phyloP scores from a whole-genome alignment of 1,140 invertebrate genomes.

The Venustaconcha ellipsiformis region DNA sequence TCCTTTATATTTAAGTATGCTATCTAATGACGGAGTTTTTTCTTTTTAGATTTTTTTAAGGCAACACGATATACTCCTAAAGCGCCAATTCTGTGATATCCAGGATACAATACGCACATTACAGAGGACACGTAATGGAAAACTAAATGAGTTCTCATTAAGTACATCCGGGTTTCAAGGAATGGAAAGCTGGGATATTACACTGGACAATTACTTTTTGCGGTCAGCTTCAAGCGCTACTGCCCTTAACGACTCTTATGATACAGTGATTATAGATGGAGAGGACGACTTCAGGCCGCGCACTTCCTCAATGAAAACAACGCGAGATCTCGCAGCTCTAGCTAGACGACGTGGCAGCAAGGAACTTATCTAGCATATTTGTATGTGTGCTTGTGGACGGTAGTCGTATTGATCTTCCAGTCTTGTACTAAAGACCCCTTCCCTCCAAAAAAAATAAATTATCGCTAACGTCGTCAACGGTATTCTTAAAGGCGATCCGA shows the following conservation, averaged over 20 bases:
- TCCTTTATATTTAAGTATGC: too few species aligned
- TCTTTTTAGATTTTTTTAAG: conserved; percentile 52
- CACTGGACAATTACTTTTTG: conserved; percentile 39
- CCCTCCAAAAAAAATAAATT: too few species aligned
- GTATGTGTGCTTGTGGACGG: too few species aligned
- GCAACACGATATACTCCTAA: conserved; percentile 58
- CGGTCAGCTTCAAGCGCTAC: conserved; percentile 49
- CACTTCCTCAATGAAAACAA: conserved; percentile 59
- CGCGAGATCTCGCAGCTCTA: conserved; percentile 56
- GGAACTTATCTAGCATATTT: conserved; percentile 38
- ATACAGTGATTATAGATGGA: conserved; percentile 31
- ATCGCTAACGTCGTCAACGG: too few species aligned
- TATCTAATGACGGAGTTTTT: background rate
- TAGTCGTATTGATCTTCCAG: too few species aligned
- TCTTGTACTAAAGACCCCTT: too few species aligned
- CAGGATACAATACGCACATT: conserved; percentile 52
- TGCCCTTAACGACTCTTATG: conserved; percentile 39
- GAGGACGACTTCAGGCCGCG: conserved; percentile 42
- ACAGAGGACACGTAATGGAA: conserved; percentile 19
- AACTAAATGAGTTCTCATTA: conserved; percentile 17
- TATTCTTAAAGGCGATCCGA: too few species aligned
- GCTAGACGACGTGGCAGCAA: conserved; percentile 60
- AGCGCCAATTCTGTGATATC: conserved; percentile 60
- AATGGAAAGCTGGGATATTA: conserved; percentile 23
- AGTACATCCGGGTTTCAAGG: conserved; percentile 26